Base-by-base conservation (phyloP, 2,888 invertebrate genomes). In the Chrysolina oricalcia region DNA sequence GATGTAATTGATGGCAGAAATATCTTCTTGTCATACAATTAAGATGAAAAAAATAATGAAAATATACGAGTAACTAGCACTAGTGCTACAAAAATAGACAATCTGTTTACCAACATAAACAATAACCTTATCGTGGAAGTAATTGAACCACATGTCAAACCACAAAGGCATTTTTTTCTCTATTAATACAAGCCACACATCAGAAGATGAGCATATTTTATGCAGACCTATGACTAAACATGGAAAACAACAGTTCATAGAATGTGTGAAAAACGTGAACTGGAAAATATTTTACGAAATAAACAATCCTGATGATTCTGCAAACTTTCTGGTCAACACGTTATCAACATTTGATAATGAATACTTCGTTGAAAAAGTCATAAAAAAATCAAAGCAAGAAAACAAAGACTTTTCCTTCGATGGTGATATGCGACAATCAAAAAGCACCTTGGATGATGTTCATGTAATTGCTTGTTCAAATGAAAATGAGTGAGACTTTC, bases 1-100 rank as follows among this genome's bases (percentile, higher is more conserved):
- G 17, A 50, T 50, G 68, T 68, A 1, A 53, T 53, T 68, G 50
- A 68, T 27, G 50, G 68, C 53, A 68, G 2, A 50, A 50, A 68
- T 23, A 68, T 35, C 35, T 68, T 68, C 23, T 27, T 62, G 50
- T 68, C 53, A 40, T 53, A 27, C 35, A 35, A 68, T 53, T 53
- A 53, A n/a, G 68, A 27, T 8, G 68, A 53, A 53, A 68, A 68
- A 68, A 15, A 27, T 68, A n/a, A 53, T 40, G 27, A 27, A 53
- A 35, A 68, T 68, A 68, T 15, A 27, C 27, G 68, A 27, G 53
- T 68, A 53, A 53, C 68, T 23, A 50, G 27, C 53, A 68, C 53
- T 53, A 68, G n/a, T 50, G 50, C 50, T 53, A 68, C 68, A 53
- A 68, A 68, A 68, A 68, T 68, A 68, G 68, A 68, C 53, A 53